Percentiles rank a stretch among this genome's conserved stretches.
phyloP scores from a whole-genome alignment of 1,140 invertebrate genomes.

The Zelostemma sp. region DNA sequence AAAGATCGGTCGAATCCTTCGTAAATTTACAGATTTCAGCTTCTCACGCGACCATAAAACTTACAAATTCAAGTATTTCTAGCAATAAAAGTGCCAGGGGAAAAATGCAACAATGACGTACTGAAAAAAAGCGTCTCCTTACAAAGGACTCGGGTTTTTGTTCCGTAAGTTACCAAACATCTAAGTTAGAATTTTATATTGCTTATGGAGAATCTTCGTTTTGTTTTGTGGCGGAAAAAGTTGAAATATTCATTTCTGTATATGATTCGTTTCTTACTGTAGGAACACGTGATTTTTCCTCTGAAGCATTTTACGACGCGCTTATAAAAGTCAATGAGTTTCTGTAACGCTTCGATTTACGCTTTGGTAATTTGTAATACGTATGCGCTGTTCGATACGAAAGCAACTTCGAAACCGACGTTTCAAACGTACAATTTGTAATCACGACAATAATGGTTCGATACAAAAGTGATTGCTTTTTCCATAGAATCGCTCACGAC shows the following conservation, averaged over 20 bases:
- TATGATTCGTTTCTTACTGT: conserved; percentile 44
- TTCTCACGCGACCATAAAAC: too few relatives aligned
- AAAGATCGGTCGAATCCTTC: neutral
- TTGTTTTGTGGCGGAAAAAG: conserved; percentile 17
- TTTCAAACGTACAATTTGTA: conserved; percentile 5
- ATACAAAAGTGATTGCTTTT: conserved; percentile 8
- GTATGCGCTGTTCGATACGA: neutral
- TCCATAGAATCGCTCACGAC: conserved; percentile 13
- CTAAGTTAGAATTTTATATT: conserved; percentile 28
- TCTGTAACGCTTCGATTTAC: conserved; percentile 11
- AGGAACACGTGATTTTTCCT: conserved; percentile 31
- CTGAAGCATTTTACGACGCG: conserved; percentile 17
- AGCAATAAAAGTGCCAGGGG: neutral
- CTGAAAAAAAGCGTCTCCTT: conserved; percentile 11
- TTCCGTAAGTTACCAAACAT: conserved; percentile 25
- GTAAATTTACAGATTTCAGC: neutral
- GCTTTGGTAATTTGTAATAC: conserved; percentile 15
- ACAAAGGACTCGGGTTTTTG: conserved; percentile 15
- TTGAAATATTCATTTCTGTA: conserved; percentile 23
- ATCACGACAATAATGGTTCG: neutral
- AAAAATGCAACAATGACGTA: neutral
- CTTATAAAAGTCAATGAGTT: conserved; percentile 27
- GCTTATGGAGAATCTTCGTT: conserved; percentile 27
- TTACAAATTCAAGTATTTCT: neutral
- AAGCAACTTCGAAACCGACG: neutral